Conservation (phyloP, 2,797 vertebrate genomes). For the Monodelphis domestica region DNA sequence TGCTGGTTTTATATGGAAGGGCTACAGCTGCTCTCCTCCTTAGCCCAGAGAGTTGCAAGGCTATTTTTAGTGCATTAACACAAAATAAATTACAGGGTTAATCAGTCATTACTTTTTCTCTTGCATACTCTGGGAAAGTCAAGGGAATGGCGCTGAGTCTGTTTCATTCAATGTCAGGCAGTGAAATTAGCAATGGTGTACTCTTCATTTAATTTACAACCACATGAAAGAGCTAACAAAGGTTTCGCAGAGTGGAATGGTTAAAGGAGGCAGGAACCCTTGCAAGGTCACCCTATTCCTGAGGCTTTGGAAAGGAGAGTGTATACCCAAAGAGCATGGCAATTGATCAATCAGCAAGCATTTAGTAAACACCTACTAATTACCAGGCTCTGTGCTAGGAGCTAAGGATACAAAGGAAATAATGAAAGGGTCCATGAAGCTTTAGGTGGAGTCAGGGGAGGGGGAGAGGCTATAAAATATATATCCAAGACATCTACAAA, state of each 20-base stretch:
- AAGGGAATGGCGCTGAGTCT: constrained; percentile 21
- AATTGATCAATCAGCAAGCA: background rate
- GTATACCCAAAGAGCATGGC: background rate
- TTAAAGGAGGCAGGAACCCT: constrained; percentile 10
- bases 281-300: background rate
- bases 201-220: constrained; percentile 21
- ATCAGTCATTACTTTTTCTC: constrained; percentile 42
- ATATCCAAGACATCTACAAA: background rate
- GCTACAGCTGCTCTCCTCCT: constrained; percentile 38
- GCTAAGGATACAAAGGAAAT: background rate
- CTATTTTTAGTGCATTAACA: constrained; percentile 38
- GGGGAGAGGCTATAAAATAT: background rate
- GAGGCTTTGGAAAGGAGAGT: constrained; percentile 1
- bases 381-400: background rate
- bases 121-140: constrained; percentile 40
- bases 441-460: background rate
- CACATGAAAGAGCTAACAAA: constrained; percentile 35
- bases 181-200: constrained; percentile 29
- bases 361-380: background rate
- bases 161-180: background rate
- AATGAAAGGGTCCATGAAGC: background rate
- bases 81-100: constrained; percentile 46
- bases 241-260: constrained; percentile 22
- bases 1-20: constrained; percentile 11
- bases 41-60: constrained; percentile 40